Base-by-base conservation (phyloP, 2,888 invertebrate genomes). In the Ophion ellenae region DNA sequence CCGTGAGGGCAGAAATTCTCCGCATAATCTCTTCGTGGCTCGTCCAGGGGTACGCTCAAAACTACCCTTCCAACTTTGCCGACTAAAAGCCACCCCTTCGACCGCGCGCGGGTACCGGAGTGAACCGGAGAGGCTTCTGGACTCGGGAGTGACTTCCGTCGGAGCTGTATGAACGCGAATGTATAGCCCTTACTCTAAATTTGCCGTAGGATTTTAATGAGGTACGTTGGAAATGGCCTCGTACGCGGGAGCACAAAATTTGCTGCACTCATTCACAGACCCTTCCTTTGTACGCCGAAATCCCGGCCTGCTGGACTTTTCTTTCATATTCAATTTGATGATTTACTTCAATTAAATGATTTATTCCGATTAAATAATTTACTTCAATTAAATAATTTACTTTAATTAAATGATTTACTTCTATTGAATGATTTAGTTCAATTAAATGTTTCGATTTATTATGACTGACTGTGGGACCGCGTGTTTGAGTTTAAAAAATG, bases 1-100 rank as follows among this genome's bases (percentile, higher is more conserved):
- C 66, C 59, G n/a, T 64, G 53, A 53, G 71, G 69, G 77, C 73
- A 45, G 67, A 71, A 73, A 76, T 74, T 66, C 83, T 73, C 67
- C 83, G 73, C 66, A 40, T 36, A 74, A 32, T 67, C 77, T 63
- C 45, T 57, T 11, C 64, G 36, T 24, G 10, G 32, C 64, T 70
- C 11, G 32, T 20, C 11, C 63, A 36, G 32, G 53, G 57, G 53
- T 71, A 78, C 81, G 82, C 14, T 40, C 80, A 36, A 61, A 79
- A 70, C 70, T 57, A 82, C 69, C 79, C 79, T 76, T 59, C n/a
- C 75, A 71, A 32, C 28, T 75, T 28, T 14, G 64, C 75, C 63
- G 69, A 24, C 57, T 24, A 32, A 63, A 61, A 76, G 57, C 59
- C n/a, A 53, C 9, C 57, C 66, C 47, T 45, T 67, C 20, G 24